A percentile compares a stretch with the other conserved stretches of the same genome.
phyloP scores from a whole-genome alignment of 2,888 invertebrate genomes.

The Philhelius pedissequus region DNA sequence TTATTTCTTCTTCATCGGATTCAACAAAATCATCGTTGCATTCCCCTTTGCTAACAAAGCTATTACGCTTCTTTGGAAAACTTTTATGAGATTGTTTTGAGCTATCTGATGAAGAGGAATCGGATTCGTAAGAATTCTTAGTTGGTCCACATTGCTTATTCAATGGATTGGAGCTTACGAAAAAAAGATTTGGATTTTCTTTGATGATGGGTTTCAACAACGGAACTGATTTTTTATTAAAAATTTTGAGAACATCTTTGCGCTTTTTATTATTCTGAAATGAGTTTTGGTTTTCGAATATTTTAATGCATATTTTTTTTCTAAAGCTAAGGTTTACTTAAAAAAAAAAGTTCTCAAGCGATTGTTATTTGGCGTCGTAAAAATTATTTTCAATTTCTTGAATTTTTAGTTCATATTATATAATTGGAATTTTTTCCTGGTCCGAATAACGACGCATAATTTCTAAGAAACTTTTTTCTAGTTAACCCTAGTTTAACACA shows the following conservation, averaged over 20 bases:
- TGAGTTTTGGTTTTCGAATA: no score
- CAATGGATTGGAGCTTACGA: neutral
- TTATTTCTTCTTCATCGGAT: neutral
- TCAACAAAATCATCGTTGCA: neutral
- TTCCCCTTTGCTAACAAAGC: no score
- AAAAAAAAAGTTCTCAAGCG: neutral
- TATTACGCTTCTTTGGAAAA: neutral
- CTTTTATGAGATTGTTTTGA: neutral
- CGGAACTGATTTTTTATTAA: neutral
- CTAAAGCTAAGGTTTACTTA: neutral
- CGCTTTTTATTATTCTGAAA: constrained; percentile 7
- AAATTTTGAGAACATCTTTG: neutral
- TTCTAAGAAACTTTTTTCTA: neutral
- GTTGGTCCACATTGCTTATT: neutral
- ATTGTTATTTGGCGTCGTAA: neutral
- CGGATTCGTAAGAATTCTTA: no score
- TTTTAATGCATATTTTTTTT: neutral
- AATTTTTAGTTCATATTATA: neutral
- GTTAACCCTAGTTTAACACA: neutral
- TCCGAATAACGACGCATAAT: neutral
- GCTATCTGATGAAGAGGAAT: neutral
- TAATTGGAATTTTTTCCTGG: neutral
- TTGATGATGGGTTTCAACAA: neutral
- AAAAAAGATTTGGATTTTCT: neutral
- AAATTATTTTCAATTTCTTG: neutral